These are phyloP conservation scores for Nothobranchius furzeri DNA, from an alignment of 2,113 vertebrate species.

Conservation along the genomic window DNA sequence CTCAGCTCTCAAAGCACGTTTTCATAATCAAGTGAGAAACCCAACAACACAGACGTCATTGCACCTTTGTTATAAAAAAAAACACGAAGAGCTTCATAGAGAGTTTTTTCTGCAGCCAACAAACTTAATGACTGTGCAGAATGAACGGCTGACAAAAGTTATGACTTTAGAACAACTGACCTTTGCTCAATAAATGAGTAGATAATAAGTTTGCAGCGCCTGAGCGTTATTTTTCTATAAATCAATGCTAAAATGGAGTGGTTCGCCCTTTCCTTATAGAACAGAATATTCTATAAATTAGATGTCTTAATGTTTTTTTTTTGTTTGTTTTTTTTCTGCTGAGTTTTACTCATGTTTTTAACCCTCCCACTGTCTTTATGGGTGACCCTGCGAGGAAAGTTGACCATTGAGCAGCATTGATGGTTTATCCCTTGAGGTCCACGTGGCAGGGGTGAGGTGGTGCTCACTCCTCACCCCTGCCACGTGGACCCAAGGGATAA, in stretches of 20 bases:
- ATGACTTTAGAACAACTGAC: not conserved
- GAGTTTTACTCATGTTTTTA: no score
- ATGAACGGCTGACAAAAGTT: not conserved
- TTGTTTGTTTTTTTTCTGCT: no score
- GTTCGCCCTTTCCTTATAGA: no score
- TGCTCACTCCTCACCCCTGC: no score
- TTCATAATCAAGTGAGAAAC: slow-evolving; percentile 28
- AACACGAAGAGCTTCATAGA: slow-evolving; percentile 22
- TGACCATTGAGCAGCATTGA: no score
- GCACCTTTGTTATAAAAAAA: slow-evolving; percentile 9
- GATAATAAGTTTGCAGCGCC: not conserved
- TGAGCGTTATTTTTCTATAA: not conserved
- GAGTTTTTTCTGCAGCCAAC: slow-evolving; percentile 13
- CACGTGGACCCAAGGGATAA: no score
- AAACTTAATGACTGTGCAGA: slow-evolving; percentile 1
- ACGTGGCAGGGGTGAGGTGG: no score
- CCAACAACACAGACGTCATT: slow-evolving; percentile 31
- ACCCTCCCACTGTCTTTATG: no score
- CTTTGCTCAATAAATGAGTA: not conserved
- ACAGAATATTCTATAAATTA: no score
- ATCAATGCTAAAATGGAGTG: not conserved
- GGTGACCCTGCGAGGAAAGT: no score
- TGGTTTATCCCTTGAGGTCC: no score
- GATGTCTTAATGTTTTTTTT: no score
- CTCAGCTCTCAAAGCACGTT: slow-evolving; percentile 30